Evolutionary conservation across 2,888 invertebrate species (phyloP).

Genomic region (Mycogona germanica): DNA sequence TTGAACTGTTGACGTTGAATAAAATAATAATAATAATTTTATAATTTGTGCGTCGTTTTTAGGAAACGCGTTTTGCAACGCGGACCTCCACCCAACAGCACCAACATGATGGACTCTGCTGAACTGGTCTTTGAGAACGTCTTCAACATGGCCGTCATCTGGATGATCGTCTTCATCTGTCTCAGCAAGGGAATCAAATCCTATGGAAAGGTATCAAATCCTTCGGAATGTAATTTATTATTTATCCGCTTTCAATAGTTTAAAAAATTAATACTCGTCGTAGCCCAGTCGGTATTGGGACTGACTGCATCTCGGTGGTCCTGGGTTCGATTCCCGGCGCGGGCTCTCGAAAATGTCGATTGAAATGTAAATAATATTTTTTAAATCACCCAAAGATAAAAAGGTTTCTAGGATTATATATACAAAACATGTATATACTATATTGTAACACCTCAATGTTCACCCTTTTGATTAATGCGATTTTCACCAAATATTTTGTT

Average conservation of each 20-base stretch:
- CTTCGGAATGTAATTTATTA: no score
- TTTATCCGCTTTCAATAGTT: no score
- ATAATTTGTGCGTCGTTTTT: background rate
- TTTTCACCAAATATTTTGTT: no score
- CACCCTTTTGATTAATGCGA: no score
- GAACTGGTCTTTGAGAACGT: slow-evolving; percentile 58
- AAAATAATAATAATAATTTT: background rate
- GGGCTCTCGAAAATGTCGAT: no score
- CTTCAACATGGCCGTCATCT: slow-evolving; percentile 77
- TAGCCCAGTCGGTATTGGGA: no score
- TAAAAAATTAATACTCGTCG: no score
- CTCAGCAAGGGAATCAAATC: slow-evolving; percentile 76
- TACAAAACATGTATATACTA: background rate
- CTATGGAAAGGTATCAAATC: slow-evolving; percentile 50
- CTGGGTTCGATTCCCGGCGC: no score
- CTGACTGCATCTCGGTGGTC: no score
- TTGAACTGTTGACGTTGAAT: background rate
- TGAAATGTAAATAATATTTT: no score
- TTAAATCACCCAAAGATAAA: no score
- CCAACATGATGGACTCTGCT: slow-evolving; percentile 17
- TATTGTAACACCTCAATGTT: background rate
- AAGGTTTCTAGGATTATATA: background rate
- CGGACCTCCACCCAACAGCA: background rate
- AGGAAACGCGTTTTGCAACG: slow-evolving; percentile 10
- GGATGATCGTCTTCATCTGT: slow-evolving; percentile 79